These are phyloP conservation scores for Littorina saxatilis DNA, from an alignment of 1,140 invertebrate genomes.

Conservation along the genomic window DNA sequence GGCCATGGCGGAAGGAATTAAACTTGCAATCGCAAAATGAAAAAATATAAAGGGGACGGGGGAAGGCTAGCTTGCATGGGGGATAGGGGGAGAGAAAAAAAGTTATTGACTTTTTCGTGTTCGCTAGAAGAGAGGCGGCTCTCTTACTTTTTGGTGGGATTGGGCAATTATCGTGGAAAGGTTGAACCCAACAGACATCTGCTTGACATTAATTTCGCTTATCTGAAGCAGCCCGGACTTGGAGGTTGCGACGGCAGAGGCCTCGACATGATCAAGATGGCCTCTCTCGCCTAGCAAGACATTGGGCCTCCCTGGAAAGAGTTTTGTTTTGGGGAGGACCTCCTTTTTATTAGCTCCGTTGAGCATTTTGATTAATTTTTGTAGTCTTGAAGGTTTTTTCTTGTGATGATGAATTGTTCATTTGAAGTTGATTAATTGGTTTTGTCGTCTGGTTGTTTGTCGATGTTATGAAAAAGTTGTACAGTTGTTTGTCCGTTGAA, in stretches of 20 bases:
- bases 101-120: constrained; percentile 5
- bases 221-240: constrained; percentile 29
- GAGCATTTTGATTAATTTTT: constrained; percentile 6
- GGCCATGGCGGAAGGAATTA: no score
- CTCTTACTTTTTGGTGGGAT: constrained; percentile 15
- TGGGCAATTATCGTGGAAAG: constrained; percentile 26
- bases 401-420: not conserved
- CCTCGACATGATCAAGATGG: constrained; percentile 40
- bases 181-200: constrained; percentile 37
- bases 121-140: not conserved
- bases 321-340: constrained; percentile 15
- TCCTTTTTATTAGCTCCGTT: constrained; percentile 23
- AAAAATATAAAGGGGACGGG: no score
- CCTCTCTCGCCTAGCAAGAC: not conserved
- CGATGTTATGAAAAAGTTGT: not conserved
- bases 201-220: constrained; percentile 47
- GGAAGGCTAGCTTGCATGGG: not conserved
- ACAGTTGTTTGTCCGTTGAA: not conserved
- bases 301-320: constrained; percentile 1
- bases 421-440: constrained; percentile 28
- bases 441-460: constrained; percentile 25
- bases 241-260: not conserved
- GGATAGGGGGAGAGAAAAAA: not conserved
- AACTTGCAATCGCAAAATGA: no score
- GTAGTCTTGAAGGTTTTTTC: not conserved